Evolutionary conservation across 2,797 vertebrate species (phyloP).

Genomic region (Lepidocolaptes lacrymiger): DNA sequence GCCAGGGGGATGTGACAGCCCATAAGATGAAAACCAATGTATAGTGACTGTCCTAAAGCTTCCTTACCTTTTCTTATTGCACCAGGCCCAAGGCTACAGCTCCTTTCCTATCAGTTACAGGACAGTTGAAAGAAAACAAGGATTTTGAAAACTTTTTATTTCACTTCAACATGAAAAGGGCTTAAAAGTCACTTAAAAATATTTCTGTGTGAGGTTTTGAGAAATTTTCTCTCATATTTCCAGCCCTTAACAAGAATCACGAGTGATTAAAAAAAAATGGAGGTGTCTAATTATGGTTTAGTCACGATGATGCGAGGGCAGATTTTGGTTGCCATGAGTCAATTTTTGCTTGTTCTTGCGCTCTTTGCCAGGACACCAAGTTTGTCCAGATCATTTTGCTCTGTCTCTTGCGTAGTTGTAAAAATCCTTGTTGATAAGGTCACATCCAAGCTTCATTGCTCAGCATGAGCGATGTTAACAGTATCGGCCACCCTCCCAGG

Average conservation of each 20-base stretch:
- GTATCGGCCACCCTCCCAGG: background rate
- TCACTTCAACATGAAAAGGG: background rate
- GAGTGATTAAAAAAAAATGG: background rate
- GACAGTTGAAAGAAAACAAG: background rate
- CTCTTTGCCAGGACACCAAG: background rate
- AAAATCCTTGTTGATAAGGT: background rate
- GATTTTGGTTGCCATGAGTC: background rate
- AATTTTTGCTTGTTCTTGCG: background rate
- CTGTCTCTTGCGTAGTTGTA: background rate
- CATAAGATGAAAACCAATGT: rapidly evolving
- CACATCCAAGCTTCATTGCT: background rate
- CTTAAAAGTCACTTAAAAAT: background rate
- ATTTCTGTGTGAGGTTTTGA: background rate
- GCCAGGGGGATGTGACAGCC: background rate
- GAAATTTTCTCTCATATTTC: background rate
- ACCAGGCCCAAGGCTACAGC: background rate
- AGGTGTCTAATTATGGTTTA: slow-evolving; percentile 2
- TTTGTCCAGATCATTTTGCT: background rate
- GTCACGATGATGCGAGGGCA: background rate
- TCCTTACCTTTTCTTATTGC: background rate
- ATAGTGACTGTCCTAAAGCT: background rate
- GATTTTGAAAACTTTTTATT: background rate
- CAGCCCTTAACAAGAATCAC: background rate
- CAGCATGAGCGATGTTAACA: background rate
- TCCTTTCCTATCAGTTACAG: background rate